Evolutionary conservation across 1,140 invertebrate genomes (phyloP), one percentile per base, ranked within the genome.

Genomic region (Sinonovacula constricta): DNA sequence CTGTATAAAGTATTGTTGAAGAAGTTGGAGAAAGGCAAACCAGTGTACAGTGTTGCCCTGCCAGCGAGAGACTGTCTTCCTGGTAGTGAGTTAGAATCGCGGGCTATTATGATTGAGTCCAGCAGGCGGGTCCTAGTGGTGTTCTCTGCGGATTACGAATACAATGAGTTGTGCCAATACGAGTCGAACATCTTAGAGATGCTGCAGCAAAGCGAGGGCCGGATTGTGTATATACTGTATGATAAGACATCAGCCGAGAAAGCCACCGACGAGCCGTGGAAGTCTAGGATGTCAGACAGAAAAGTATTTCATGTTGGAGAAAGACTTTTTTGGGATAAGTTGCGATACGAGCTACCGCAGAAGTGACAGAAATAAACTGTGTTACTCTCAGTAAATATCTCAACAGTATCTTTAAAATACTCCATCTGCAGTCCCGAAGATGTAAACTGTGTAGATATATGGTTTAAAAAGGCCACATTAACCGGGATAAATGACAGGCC

Each of bases 331-430:
- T 84, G 83, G 83, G 78, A 77, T 4, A 84, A 84, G 53, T 53
- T 84, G 31, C 45, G 80, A 59, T 82, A 84, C 57, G 83, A 84
- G 79, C 75, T 84, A 12, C 83, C 83, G 36, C 12, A 53, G n/a
- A 81, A 79, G 67, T 54, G n/a, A n/a, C n/a, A n/a, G n/a, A n/a
- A n/a, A n/a, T n/a, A n/a, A n/a, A n/a, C n/a, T n/a, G n/a, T n/a
- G n/a, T n/a, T n/a, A n/a, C n/a, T n/a, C n/a, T n/a, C n/a, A n/a
- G n/a, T n/a, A n/a, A n/a, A n/a, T n/a, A n/a, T n/a, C n/a, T n/a
- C n/a, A n/a, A n/a, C n/a, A n/a, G n/a, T n/a, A n/a, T n/a, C n/a
- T n/a, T n/a, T n/a, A n/a, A n/a, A n/a, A n/a, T n/a, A n/a, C n/a
- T n/a, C n/a, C n/a, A n/a, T n/a, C n/a, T n/a, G n/a, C n/a, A n/a